Evolutionary conservation across 2,797 vertebrate species (phyloP).

Genomic region (Pseudochaenichthys georgianus): DNA sequence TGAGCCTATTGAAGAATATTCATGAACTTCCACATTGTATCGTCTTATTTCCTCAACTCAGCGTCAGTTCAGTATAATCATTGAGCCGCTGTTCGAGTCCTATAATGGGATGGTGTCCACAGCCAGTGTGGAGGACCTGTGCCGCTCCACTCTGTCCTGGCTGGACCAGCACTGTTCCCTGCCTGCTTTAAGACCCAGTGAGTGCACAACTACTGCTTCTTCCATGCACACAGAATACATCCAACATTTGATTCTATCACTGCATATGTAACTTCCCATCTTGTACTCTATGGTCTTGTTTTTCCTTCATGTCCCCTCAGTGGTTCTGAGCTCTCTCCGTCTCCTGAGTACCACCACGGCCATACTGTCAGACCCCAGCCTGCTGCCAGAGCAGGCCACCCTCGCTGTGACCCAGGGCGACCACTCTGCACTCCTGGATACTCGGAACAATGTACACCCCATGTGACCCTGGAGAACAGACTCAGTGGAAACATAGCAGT

Average conservation of each 20-base stretch:
- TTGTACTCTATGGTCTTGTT: background rate
- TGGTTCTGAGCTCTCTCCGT: constrained; percentile 93
- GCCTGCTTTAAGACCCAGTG: constrained; percentile 92
- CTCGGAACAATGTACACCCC: constrained; percentile 51
- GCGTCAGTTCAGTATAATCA: constrained; percentile 94
- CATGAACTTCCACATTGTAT: background rate
- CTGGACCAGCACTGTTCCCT: constrained; percentile 96
- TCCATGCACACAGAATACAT: background rate
- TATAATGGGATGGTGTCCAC: constrained; percentile 98
- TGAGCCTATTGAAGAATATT: too few species aligned
- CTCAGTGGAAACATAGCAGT: constrained; percentile 15
- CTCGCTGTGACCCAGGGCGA: constrained; percentile 85
- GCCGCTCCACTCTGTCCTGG: constrained; percentile 93
- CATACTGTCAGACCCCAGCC: constrained; percentile 91
- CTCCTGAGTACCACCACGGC: constrained; percentile 94
- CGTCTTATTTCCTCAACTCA: constrained; percentile 81
- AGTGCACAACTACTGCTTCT: constrained; percentile 60
- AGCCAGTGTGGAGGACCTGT: constrained; percentile 91
- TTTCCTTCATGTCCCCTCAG: constrained; percentile 71
- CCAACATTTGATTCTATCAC: background rate
- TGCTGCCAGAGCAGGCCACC: constrained; percentile 92
- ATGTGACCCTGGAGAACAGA: constrained; percentile 47
- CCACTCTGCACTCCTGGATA: constrained; percentile 50
- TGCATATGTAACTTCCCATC: background rate
- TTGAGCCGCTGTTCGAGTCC: constrained; percentile 96